phyloP scores from a whole-genome alignment of 2,888 invertebrate species.

The Leptinotarsa rubiginosa region DNA sequence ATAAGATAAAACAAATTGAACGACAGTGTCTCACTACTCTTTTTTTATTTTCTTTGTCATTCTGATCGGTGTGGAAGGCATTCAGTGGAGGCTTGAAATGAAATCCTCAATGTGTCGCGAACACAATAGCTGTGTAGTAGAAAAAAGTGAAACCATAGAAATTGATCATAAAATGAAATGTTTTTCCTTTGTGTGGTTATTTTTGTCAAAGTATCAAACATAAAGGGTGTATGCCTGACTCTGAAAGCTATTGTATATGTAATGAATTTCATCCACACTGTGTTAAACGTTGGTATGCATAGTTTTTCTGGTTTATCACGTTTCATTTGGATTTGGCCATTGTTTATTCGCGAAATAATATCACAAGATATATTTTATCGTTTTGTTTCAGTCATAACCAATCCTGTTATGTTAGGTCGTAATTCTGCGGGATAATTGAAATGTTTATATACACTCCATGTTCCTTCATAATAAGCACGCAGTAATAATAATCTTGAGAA shows the following conservation, averaged over 20 bases:
- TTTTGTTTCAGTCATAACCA: slow-evolving; percentile 6
- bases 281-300: neutral
- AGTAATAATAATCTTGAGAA: neutral
- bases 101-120: no score
- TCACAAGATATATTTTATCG: neutral
- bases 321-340: slow-evolving; percentile 1
- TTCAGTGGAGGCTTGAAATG: no score
- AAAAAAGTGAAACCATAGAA: no score
- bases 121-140: no score
- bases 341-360: slow-evolving; percentile 7
- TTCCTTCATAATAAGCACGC: neutral
- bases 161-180: no score
- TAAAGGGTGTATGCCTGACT: no score
- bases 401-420: neutral
- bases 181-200: no score
- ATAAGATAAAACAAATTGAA: no score
- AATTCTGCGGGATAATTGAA: neutral
- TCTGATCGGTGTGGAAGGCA: no score
- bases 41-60: no score
- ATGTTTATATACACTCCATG: neutral
- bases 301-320: slow-evolving; percentile 8
- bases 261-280: neutral
- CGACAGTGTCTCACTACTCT: no score
- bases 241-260: neutral
- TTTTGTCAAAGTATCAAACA: no score